These are phyloP conservation scores for Hyposmocoma kahamanoa DNA, from an alignment of 1,140 invertebrate species.

Conservation along the genomic window DNA sequence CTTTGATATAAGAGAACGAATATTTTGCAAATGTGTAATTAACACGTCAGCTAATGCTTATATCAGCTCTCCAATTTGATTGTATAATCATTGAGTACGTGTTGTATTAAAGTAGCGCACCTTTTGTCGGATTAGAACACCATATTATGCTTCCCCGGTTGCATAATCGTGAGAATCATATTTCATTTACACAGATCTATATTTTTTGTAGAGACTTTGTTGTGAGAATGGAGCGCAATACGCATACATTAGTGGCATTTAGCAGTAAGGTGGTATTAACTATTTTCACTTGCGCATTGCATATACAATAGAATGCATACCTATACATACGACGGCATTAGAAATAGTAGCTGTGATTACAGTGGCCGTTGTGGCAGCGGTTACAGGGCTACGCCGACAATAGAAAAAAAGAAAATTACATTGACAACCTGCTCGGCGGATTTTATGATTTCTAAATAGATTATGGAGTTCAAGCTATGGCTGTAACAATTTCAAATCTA, in stretches of 20 bases:
- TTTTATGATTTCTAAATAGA: too few relatives aligned
- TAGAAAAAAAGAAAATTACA: too few relatives aligned
- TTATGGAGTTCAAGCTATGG: too few relatives aligned
- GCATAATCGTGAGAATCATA: slow-evolving; percentile 32
- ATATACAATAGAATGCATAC: background rate
- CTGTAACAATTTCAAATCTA: too few relatives aligned
- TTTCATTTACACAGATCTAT: slow-evolving; percentile 16
- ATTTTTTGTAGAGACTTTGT: slow-evolving; percentile 10
- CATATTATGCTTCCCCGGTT: slow-evolving; percentile 36
- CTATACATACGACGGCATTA: background rate
- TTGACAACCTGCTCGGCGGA: too few relatives aligned
- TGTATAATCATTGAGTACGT: slow-evolving; percentile 32
- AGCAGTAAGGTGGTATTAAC: background rate
- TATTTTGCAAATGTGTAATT: slow-evolving; percentile 23
- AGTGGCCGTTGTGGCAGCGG: too few relatives aligned
- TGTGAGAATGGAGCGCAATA: slow-evolving; percentile 9
- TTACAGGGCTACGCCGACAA: too few relatives aligned
- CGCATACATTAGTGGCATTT: background rate
- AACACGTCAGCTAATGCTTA: slow-evolving; percentile 32
- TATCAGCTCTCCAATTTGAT: slow-evolving; percentile 39
- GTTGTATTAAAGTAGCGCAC: slow-evolving; percentile 44
- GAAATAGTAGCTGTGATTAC: background rate
- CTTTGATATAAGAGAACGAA: slow-evolving; percentile 25
- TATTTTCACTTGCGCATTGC: background rate
- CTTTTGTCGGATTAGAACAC: slow-evolving; percentile 44